phyloP scores from a whole-genome alignment of 2,888 invertebrate genomes.

The Erebia palarica region DNA sequence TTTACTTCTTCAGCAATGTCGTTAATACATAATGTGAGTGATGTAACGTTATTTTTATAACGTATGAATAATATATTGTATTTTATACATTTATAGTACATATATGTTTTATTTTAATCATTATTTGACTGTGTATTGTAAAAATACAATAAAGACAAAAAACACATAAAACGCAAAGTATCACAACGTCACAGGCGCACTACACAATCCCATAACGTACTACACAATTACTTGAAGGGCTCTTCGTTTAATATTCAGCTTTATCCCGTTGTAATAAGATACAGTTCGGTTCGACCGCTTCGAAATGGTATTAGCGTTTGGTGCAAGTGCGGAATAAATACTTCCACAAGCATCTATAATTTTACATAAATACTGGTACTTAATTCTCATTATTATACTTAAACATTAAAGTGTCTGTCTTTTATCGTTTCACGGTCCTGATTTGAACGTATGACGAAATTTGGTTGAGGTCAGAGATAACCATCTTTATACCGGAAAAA shows the following conservation, averaged over 20 bases:
- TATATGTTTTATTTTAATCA: not conserved
- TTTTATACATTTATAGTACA: too few species aligned
- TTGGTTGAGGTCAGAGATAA: too few species aligned
- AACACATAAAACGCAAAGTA: constrained; percentile 43
- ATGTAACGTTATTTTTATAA: too few species aligned
- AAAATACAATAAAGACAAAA: constrained; percentile 17
- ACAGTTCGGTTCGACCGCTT: constrained; percentile 47
- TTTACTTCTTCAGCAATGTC: too few species aligned
- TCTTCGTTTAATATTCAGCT: constrained; percentile 55
- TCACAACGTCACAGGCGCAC: constrained; percentile 54
- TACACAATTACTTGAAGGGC: constrained; percentile 66
- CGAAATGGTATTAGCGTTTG: constrained; percentile 60
- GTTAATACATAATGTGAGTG: too few species aligned
- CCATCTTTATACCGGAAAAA: too few species aligned
- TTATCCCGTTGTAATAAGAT: constrained; percentile 53
- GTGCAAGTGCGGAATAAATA: constrained; percentile 57
- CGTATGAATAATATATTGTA: too few species aligned
- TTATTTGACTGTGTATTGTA: not conserved
- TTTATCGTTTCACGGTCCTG: too few species aligned
- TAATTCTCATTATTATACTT: too few species aligned
- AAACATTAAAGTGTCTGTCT: too few species aligned
- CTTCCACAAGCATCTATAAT: not conserved
- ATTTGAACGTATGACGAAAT: too few species aligned
- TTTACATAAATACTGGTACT: not conserved
- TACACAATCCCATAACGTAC: constrained; percentile 75